Conservation (phyloP, 2,113 vertebrate species). For the Coptodon bakossiorum region DNA sequence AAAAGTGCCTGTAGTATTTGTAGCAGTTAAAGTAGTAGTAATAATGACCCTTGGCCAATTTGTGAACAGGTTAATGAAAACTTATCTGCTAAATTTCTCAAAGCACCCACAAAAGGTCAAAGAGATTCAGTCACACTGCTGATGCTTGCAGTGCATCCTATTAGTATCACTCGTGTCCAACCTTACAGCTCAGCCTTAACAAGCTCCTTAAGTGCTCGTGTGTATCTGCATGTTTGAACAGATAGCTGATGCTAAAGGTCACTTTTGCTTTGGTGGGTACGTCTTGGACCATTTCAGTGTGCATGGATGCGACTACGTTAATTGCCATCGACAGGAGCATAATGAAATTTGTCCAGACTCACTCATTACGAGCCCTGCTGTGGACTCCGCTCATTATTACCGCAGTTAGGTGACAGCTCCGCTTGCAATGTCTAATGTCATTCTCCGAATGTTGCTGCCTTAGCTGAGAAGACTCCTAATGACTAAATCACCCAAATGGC, state of each 20-base stretch:
- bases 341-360: constrained; percentile 29
- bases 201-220: constrained; percentile 4
- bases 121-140: neutral
- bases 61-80: constrained; percentile 1
- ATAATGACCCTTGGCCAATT: neutral
- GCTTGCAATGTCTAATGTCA: constrained; percentile 8
- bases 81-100: neutral
- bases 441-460: neutral
- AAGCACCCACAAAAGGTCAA: constrained; percentile 8
- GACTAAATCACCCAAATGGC: constrained; percentile 5
- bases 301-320: neutral
- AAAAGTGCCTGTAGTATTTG: neutral
- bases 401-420: neutral
- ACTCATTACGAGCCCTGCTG: constrained; percentile 32
- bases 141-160: neutral
- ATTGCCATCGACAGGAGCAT: constrained; percentile 41
- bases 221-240: constrained; percentile 5
- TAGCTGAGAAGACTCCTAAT: constrained; percentile 1
- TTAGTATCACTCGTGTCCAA: neutral
- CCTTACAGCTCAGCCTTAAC: constrained; percentile 18
- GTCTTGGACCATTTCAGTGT: neutral
- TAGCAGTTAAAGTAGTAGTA: neutral
- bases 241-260: constrained; percentile 12
- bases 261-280: constrained; percentile 10
- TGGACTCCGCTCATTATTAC: constrained; percentile 11